These are phyloP conservation scores for Meiosimyza platycephala DNA, from an alignment of 2,888 invertebrate species.

Conservation along the genomic window DNA sequence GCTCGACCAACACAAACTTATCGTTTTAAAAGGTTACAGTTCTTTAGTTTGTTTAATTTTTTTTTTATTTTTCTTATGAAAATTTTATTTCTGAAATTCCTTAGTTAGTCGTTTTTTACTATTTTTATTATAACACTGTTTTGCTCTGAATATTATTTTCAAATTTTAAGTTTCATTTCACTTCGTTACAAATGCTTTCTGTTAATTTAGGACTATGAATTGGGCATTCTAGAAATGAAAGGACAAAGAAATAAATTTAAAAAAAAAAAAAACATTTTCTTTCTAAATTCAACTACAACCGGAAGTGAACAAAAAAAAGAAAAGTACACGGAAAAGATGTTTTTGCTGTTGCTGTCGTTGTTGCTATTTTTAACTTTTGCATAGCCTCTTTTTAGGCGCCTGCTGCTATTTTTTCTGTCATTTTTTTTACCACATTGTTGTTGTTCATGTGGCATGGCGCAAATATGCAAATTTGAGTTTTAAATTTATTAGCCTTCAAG, in stretches of 20 bases:
- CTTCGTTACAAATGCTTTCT: no score
- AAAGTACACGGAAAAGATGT: constrained; percentile 16
- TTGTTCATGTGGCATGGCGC: constrained; percentile 57
- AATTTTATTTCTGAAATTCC: no score
- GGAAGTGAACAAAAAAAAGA: constrained; percentile 11
- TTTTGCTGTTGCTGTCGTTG: background rate
- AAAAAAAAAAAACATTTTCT: background rate
- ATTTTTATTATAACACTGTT: no score
- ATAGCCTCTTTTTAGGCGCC: background rate
- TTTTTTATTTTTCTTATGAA: constrained; percentile 37
- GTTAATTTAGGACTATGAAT: no score
- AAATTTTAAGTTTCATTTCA: no score
- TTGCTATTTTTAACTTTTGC: constrained; percentile 1
- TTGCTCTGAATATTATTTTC: no score
- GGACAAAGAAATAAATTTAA: background rate
- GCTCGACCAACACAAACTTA: background rate
- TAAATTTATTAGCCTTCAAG: constrained; percentile 19
- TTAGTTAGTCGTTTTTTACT: no score
- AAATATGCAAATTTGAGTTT: constrained; percentile 49
- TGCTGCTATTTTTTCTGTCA: background rate
- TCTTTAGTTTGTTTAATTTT: background rate
- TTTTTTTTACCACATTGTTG: constrained; percentile 42
- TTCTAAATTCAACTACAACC: constrained; percentile 19
- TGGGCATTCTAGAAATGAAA: background rate
- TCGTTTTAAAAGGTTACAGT: no score